Evolutionary conservation across 2,113 vertebrate species (phyloP).

Genomic region (Oryzias curvinotus): DNA sequence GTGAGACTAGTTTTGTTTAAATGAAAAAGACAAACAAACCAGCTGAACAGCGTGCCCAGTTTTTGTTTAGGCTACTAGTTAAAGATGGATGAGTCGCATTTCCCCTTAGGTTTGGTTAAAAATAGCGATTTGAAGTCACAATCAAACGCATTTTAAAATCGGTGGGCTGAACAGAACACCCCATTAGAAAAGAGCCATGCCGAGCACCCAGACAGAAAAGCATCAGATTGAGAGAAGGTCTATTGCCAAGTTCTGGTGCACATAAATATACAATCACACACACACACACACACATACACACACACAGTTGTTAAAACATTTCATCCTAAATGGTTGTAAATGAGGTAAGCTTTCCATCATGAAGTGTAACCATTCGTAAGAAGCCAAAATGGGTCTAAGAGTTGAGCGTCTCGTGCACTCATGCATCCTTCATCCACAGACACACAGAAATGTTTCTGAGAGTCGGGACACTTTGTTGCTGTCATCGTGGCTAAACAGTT

Average conservation of each 20-base stretch:
- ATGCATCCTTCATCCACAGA: constrained; percentile 32
- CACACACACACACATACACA: constrained; percentile 63
- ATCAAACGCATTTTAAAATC: constrained; percentile 33
- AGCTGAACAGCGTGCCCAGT: constrained; percentile 6
- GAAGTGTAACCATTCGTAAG: constrained; percentile 41
- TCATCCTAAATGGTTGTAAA: constrained; percentile 57
- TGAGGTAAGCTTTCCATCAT: constrained; percentile 62
- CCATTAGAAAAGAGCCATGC: constrained; percentile 65
- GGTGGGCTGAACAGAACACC: constrained; percentile 46
- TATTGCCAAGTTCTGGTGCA: constrained; percentile 68
- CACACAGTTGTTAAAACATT: constrained; percentile 45
- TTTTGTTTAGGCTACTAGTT: constrained; percentile 19
- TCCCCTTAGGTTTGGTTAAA: constrained; percentile 45
- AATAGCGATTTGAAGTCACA: constrained; percentile 22
- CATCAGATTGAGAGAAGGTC: constrained; percentile 59
- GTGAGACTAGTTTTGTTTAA: constrained; percentile 26
- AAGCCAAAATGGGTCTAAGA: constrained; percentile 36
- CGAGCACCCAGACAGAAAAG: constrained; percentile 67
- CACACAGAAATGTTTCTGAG: constrained; percentile 6
- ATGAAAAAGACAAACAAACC: constrained; percentile 34
- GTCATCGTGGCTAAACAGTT: constrained; percentile 34
- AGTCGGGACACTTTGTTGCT: constrained; percentile 26
- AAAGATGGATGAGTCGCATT: constrained; percentile 10
- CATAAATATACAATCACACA: constrained; percentile 63
- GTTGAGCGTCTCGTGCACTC: constrained; percentile 1